A percentile compares a stretch with the other conserved stretches of the same genome.
phyloP scores from a whole-genome alignment of 2,113 vertebrate species.

The Nibea albiflora region DNA sequence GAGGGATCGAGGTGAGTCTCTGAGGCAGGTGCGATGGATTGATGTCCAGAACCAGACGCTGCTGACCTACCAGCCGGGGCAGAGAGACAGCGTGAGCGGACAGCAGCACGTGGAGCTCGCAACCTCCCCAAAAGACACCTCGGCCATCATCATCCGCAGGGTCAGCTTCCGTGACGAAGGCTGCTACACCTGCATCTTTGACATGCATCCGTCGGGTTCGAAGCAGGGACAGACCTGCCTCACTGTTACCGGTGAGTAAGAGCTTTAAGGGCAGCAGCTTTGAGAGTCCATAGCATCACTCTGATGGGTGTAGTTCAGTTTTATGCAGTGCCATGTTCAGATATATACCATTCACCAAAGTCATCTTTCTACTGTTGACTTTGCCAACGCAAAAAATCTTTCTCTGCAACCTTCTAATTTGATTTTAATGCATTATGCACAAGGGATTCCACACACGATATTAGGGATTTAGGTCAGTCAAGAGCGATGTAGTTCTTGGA shows the following conservation, averaged over 20 bases:
- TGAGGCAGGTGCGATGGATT: slow-evolving; percentile 82
- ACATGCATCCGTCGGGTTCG: slow-evolving; percentile 73
- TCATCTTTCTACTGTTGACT: background rate
- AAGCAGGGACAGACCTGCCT: slow-evolving; percentile 80
- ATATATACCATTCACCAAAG: background rate
- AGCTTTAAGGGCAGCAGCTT: background rate
- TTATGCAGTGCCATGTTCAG: background rate
- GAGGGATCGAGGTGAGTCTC: slow-evolving; percentile 65
- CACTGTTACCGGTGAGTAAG: slow-evolving; percentile 80
- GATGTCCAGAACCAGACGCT: slow-evolving; percentile 82
- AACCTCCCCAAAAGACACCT: slow-evolving; percentile 71
- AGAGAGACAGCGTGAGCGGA: slow-evolving; percentile 77
- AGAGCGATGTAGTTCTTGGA: background rate
- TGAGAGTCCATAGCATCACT: background rate
- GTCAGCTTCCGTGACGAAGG: slow-evolving; percentile 84
- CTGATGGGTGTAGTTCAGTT: background rate
- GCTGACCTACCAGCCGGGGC: slow-evolving; percentile 74
- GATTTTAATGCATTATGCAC: background rate
- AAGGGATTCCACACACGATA: no score
- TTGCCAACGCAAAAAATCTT: background rate
- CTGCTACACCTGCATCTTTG: slow-evolving; percentile 85
- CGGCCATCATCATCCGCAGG: slow-evolving; percentile 78
- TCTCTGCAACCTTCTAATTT: background rate
- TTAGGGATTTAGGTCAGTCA: background rate
- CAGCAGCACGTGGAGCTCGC: slow-evolving; percentile 82